These are phyloP conservation scores for Heterohyrax brucei DNA, from an alignment of 2,797 vertebrate genomes.

Conservation along the genomic window DNA sequence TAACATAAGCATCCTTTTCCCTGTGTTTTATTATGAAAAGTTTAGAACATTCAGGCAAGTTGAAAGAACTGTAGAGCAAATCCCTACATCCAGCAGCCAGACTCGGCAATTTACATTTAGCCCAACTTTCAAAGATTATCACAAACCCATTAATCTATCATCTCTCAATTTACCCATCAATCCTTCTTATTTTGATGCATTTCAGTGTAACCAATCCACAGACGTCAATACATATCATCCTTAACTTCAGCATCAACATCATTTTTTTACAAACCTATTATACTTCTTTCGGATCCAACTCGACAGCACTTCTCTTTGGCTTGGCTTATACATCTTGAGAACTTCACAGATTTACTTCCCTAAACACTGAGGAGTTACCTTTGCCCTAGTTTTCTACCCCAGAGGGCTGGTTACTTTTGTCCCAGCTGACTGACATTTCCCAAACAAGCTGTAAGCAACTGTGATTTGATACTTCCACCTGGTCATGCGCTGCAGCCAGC, in stretches of 20 bases:
- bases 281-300: too few species aligned
- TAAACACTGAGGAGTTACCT: too few species aligned
- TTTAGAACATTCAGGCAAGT: constrained; percentile 4
- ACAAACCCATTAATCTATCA: neutral
- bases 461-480: too few species aligned
- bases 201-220: neutral
- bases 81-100: neutral
- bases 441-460: neutral
- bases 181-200: neutral
- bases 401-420: too few species aligned
- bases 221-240: neutral
- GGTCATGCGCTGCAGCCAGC: too few species aligned
- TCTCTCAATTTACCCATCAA: neutral
- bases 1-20: neutral
- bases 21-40: constrained; percentile 32
- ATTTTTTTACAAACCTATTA: neutral
- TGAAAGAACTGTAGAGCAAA: neutral
- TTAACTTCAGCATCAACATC: neutral
- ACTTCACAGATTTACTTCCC: too few species aligned
- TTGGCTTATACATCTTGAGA: too few species aligned
- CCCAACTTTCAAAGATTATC: neutral
- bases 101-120: neutral
- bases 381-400: too few species aligned
- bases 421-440: too few species aligned
- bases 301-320: too few species aligned